These are phyloP conservation scores for Gallinago paraguaiae DNA, from an alignment of 2,113 vertebrate genomes.

Conservation along the genomic window DNA sequence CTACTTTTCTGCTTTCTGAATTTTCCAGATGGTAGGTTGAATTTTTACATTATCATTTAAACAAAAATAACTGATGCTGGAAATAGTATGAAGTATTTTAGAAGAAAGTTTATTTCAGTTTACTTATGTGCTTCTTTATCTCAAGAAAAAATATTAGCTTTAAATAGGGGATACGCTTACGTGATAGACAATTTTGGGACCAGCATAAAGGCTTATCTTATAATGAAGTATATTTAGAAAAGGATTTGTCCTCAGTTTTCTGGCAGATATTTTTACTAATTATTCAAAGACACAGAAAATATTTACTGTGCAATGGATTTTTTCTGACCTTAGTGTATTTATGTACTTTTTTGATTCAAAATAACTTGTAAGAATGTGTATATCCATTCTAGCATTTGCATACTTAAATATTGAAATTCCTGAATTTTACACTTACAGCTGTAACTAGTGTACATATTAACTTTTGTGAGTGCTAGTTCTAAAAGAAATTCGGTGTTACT, in stretches of 20 bases:
- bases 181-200: background rate
- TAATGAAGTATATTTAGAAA: background rate
- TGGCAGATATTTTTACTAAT: background rate
- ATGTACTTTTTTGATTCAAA: background rate
- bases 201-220: background rate
- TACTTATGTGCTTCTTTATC: background rate
- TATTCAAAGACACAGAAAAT: background rate
- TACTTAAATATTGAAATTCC: background rate
- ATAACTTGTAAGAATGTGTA: background rate
- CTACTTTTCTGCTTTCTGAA: background rate
- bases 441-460: background rate
- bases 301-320: background rate
- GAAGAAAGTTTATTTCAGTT: background rate
- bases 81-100: background rate
- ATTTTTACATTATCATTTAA: background rate
- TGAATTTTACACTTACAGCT: background rate
- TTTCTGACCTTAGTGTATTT: background rate
- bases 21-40: conserved; percentile 33
- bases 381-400: background rate
- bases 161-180: background rate
- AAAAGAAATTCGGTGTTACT: background rate
- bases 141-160: background rate
- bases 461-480: background rate
- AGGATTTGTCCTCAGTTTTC: background rate
- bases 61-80: background rate